Evolutionary conservation across 1,140 invertebrate species (phyloP), one percentile per base, ranked within the genome.

Genomic region (Macrobrachium nipponense): DNA sequence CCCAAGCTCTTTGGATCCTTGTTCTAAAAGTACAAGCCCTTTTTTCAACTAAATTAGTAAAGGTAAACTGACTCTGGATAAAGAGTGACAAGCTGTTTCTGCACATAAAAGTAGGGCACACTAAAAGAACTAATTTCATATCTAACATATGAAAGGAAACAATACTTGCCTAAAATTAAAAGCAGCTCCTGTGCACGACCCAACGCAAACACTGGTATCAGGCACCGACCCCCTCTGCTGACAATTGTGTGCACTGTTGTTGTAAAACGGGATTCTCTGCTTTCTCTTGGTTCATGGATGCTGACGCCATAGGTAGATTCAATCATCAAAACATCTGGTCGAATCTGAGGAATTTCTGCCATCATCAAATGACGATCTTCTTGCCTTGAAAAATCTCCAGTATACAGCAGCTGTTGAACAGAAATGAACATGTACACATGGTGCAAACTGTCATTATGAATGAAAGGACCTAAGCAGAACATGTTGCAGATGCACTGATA

Each of bases 301-400:
- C 99, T 98, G 0, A 98, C 99, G 7, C 99, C 99, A 92, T 99
- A 99, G 0, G 99, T 99, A 0, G 98, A 98, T 92, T 99, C 89
- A 78, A 90, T 68, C 82, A 99, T 99, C 5, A 99, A 92, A 6
- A 99, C 97, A 93, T 99, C 98, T 0, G 98, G 98, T 90, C 95
- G 95, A 58, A 99, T 95, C 70, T 95, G 96, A 0, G 99, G 99
- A 89, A 99, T 97, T 93, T 99, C 99, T 0, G 99, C 99, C 2
- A 98, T 97, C 97, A 99, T 99, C 88, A 99, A 94, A 94, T 99
- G 99, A 51, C 99, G 92, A 92, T 99, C 98, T 93, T 99, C 99
- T 92, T 99, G 97, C 59, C 98, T 92, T 23, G 98, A 99, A 91
- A 99, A 99, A 90, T 99, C 99, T 0, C 99, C 99, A 0, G 99